phyloP scores from a whole-genome alignment of 2,888 invertebrate species.

The Pandemis cinnamomeana region DNA sequence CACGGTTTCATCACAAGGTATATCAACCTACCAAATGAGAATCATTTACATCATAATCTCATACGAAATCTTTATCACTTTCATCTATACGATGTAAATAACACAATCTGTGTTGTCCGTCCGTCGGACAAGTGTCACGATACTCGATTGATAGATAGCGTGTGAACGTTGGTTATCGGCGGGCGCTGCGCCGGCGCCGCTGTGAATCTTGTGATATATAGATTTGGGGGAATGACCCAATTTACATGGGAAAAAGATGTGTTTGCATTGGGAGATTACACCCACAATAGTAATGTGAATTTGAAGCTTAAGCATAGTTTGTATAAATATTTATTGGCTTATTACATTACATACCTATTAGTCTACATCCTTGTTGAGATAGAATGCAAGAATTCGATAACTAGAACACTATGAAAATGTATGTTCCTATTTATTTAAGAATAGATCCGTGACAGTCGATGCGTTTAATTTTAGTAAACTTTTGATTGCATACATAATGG shows the following conservation, averaged over 20 bases:
- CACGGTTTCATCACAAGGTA: not conserved
- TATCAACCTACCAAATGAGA: not conserved
- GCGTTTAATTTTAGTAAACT: no score
- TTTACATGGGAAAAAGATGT: constrained; percentile 48
- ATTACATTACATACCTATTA: not conserved
- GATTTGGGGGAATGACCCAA: constrained; percentile 50
- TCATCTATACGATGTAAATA: constrained; percentile 40
- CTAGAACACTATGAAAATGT: not conserved
- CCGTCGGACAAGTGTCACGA: constrained; percentile 59
- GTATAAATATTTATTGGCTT: not conserved
- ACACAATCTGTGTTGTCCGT: constrained; percentile 35
- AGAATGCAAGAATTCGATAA: not conserved
- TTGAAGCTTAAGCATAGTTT: not conserved
- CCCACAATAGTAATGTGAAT: not conserved
- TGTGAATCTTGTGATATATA: constrained; percentile 10
- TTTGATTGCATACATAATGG: no score
- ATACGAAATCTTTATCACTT: constrained; percentile 37
- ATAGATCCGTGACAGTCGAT: no score
- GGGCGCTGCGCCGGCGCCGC: constrained; percentile 49
- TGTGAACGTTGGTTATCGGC: constrained; percentile 71
- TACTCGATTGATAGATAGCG: constrained; percentile 60
- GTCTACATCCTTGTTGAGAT: not conserved
- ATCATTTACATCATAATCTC: constrained; percentile 16
- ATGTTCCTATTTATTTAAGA: not conserved
- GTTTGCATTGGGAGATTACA: constrained; percentile 25